Conservation (phyloP, 2,113 vertebrate species). For the Brachyistius frenatus region DNA sequence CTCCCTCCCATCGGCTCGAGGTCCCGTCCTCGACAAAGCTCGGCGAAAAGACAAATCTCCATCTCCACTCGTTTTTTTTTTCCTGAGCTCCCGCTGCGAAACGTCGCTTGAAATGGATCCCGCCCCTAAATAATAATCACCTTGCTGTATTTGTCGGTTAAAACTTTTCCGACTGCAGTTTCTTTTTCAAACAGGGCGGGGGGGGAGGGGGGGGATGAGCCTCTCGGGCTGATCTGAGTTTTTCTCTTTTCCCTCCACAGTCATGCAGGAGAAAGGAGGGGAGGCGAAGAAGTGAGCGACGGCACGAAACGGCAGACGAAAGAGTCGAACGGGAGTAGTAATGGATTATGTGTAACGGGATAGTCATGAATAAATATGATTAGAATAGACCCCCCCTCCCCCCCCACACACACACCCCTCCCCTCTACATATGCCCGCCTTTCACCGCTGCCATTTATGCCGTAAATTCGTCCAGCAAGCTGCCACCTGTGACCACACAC, state of each 20-base stretch:
- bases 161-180: conserved; percentile 18
- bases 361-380: conserved; percentile 77
- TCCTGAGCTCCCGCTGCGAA: conserved; percentile 31
- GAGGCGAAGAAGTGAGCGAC: conserved; percentile 76
- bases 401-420: neutral
- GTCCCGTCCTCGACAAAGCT: conserved; percentile 36
- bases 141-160: conserved; percentile 32
- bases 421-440: conserved; percentile 33
- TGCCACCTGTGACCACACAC: conserved; percentile 64
- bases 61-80: neutral
- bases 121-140: conserved; percentile 42
- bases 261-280: conserved; percentile 74
- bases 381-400: conserved; percentile 75
- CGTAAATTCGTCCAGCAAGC: conserved; percentile 62
- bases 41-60: conserved; percentile 45
- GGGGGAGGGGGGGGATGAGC: conserved; percentile 10
- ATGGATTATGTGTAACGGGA: conserved; percentile 66
- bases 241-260: conserved; percentile 63
- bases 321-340: conserved; percentile 58
- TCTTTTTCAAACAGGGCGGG: too few species aligned
- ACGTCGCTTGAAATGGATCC: neutral
- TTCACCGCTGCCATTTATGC: conserved; percentile 51
- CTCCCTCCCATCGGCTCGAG: too few species aligned
- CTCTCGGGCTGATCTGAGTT: conserved; percentile 38
- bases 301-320: conserved; percentile 52